These are phyloP conservation scores for Glyphotaelius pellucidus DNA, from an alignment of 2,888 invertebrate species.

Conservation along the genomic window DNA sequence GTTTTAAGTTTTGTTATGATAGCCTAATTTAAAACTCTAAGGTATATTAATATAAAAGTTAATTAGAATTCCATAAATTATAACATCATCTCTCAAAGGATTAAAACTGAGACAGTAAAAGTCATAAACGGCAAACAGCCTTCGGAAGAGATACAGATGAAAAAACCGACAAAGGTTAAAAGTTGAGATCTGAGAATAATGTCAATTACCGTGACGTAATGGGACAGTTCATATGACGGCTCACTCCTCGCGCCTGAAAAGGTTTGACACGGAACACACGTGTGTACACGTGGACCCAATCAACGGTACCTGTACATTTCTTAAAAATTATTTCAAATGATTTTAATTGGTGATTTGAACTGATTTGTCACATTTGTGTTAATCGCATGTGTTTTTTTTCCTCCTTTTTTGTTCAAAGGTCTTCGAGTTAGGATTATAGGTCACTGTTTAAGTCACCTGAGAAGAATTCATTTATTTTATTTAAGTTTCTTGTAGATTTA, in stretches of 20 bases:
- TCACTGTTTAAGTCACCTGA: no score
- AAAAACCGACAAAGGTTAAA: slow-evolving; percentile 57
- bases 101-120: not conserved
- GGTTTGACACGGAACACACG: not conserved
- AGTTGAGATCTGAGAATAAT: slow-evolving; percentile 56
- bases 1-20: not conserved
- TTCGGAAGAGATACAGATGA: slow-evolving; percentile 9
- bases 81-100: not conserved
- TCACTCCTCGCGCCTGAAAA: not conserved
- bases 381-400: no score
- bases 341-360: not conserved
- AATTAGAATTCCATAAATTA: not conserved
- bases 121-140: slow-evolving; percentile 21
- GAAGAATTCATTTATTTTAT: no score
- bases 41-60: not conserved
- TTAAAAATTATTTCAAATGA: not conserved
- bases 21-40: not conserved
- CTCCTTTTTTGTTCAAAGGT: no score
- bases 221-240: slow-evolving; percentile 29
- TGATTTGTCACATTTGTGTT: no score
- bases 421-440: no score
- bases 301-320: not conserved
- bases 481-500: no score
- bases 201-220: slow-evolving; percentile 61
- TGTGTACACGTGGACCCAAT: not conserved